These are phyloP conservation scores for Lepilemur ruficaudatus DNA, from an alignment of 2,797 vertebrate species.

Conservation along the genomic window DNA sequence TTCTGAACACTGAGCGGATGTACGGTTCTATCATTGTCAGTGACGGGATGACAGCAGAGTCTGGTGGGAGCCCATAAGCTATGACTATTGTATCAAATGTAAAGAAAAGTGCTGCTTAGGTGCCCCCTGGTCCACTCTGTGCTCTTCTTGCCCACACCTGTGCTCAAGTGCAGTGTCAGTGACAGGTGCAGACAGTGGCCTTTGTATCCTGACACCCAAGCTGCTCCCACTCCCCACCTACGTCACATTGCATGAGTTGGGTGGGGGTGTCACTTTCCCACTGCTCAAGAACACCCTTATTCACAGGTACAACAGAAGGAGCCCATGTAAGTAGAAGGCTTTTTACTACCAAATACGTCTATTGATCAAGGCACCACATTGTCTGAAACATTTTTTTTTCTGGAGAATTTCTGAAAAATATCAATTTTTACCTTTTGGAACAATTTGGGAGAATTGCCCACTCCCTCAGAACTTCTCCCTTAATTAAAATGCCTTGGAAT, in stretches of 20 bases:
- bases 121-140: background rate
- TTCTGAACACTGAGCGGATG: background rate
- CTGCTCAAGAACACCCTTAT: background rate
- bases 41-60: background rate
- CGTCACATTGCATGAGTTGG: no score
- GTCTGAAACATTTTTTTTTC: background rate
- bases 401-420: constrained; percentile 3
- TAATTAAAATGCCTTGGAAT: constrained; percentile 46
- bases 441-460: background rate
- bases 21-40: background rate
- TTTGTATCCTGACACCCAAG: background rate
- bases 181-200: background rate
- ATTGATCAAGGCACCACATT: background rate
- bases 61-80: background rate
- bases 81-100: background rate
- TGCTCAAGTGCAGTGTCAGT: background rate
- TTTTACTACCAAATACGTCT: background rate
- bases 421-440: background rate
- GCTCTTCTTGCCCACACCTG: background rate
- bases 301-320: background rate
- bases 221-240: background rate
- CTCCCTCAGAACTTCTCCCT: constrained; percentile 4
- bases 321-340: background rate
- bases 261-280: background rate
- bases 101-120: background rate